phyloP scores from a whole-genome alignment of 2,113 vertebrate species.

The Pristiophorus japonicus region DNA sequence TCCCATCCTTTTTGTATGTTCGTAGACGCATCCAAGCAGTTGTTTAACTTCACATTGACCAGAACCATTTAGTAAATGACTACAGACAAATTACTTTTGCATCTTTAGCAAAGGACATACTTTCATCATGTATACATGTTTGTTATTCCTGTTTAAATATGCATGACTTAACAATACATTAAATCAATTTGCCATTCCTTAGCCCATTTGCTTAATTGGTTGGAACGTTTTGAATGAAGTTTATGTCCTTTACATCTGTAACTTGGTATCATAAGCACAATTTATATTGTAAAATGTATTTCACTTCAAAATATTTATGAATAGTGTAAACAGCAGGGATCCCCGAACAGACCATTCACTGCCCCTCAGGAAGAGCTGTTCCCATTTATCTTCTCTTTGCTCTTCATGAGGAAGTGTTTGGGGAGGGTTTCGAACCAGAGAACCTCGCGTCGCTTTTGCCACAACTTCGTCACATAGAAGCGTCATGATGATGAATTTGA shows the following conservation, averaged over 20 bases:
- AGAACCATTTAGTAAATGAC: neutral
- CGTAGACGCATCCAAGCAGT: neutral
- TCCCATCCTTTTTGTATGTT: neutral
- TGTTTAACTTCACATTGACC: slow-evolving; percentile 21
- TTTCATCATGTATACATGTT: neutral
- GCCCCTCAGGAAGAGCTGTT: neutral
- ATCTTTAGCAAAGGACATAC: neutral
- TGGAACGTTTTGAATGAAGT: neutral
- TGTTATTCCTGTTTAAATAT: neutral
- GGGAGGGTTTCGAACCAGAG: neutral
- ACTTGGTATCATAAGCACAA: neutral
- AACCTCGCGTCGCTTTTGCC: neutral
- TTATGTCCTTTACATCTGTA: neutral
- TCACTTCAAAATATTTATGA: neutral
- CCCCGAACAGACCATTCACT: neutral
- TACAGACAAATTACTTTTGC: neutral
- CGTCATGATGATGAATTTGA: neutral
- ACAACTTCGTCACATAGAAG: neutral
- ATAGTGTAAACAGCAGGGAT: neutral
- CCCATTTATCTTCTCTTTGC: neutral
- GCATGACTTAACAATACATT: neutral
- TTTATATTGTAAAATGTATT: neutral
- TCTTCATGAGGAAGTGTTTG: neutral
- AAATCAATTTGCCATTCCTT: neutral
- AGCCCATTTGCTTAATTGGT: neutral